Base-by-base conservation (phyloP, 2,888 invertebrate species). In the Eustalomyia histrio region DNA sequence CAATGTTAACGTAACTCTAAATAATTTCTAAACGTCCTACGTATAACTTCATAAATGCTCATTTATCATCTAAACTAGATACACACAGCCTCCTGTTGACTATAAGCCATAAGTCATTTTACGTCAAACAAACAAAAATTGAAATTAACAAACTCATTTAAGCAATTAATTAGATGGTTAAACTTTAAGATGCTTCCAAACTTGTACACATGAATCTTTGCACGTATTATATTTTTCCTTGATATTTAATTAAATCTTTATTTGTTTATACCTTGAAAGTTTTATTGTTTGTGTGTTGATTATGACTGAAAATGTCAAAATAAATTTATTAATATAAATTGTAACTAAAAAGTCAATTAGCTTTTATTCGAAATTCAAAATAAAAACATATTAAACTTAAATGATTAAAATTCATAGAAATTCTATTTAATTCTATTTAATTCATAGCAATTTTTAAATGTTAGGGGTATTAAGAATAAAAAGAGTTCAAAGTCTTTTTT, bases 121-220 rank as follows among this genome's bases (percentile, higher is more conserved):
- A 55, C n/a, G 47, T 4, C 33, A 39, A 52, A 17, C 14, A 10
- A 79, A 33, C n/a, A 68, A 47, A 43, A 61, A 68, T 74, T 57
- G 60, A 69, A 69, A 74, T 60, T 55, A 57, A 57, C 17, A 71
- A 75, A 71, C 47, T 47, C 55, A 75, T 71, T 75, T 16, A 50
- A 61, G 43, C 35, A 75, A 67, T 79, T 75, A 65, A 69, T 79
- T 72, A 55, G 43, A 63, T 29, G 61, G 60, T 16, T 52, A 55
- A 69, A 71, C 14, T 80, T 71, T 69, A 33, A 39, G 12, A 39
- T 39, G 39, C 12, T 12, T 39, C 39, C 39, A 39, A 12, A 39
- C 39, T 12, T 39, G n/a, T n/a, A n/a, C n/a, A n/a, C n/a, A n/a
- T n/a, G n/a, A n/a, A n/a, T n/a, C n/a, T n/a, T n/a, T n/a, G n/a